phyloP scores from a whole-genome alignment of 2,113 vertebrate genomes.

The Platysternon megacephalum region DNA sequence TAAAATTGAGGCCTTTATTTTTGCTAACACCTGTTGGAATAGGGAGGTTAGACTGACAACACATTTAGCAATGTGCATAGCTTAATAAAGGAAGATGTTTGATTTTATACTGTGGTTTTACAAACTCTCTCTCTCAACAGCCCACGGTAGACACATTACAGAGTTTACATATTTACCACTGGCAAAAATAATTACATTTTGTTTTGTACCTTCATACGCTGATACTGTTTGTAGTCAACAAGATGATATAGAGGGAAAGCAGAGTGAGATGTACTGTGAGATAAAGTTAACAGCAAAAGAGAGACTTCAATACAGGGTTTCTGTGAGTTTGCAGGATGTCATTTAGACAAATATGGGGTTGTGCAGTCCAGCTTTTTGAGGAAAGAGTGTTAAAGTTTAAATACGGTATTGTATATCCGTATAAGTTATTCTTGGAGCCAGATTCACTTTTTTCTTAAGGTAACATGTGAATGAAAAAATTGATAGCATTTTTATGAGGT shows the following conservation, averaged over 20 bases:
- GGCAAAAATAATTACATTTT: background rate
- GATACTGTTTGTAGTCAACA: background rate
- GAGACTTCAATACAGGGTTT: background rate
- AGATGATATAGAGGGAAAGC: background rate
- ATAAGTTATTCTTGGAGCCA: background rate
- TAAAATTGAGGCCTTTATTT: background rate
- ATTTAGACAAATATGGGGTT: background rate
- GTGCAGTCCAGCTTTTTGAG: background rate
- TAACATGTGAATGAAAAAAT: slow-evolving; percentile 34
- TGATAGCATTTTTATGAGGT: slow-evolving; percentile 58
- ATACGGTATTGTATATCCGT: background rate
- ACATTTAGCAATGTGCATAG: background rate
- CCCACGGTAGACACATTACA: background rate
- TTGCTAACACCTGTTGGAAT: background rate
- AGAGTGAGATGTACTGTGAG: background rate
- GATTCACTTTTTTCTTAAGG: slow-evolving; percentile 33
- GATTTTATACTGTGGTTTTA: background rate
- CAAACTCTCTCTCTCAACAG: background rate
- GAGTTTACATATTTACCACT: background rate
- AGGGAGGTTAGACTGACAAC: background rate
- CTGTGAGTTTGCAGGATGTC: background rate
- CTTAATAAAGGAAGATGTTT: background rate
- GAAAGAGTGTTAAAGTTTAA: slow-evolving; percentile 1
- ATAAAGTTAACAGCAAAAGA: background rate
- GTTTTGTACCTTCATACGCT: background rate